These are phyloP conservation scores for Hippoglossus hippoglossus DNA, from an alignment of 2,797 vertebrate genomes.

Conservation along the genomic window DNA sequence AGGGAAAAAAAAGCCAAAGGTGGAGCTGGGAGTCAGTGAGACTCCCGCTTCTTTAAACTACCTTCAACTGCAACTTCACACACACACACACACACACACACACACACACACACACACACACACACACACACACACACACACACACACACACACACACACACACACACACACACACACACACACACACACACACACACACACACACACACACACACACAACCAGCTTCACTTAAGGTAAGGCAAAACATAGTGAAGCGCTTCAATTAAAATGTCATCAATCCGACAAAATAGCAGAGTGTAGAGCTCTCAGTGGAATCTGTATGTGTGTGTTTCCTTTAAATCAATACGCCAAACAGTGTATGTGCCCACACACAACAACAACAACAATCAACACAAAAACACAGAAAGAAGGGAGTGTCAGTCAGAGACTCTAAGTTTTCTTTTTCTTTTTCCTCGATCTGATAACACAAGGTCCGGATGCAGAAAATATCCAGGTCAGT, in stretches of 20 bases:
- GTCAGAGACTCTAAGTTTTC: background rate
- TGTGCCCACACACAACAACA: background rate
- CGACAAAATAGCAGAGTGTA: background rate
- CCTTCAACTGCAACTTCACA: background rate
- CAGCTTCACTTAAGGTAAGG: background rate
- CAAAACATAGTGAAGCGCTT: background rate
- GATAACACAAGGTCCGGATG: conserved; percentile 27
- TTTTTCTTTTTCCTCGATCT: background rate
- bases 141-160: background rate
- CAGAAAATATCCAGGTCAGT: conserved; percentile 26
- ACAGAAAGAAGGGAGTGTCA: background rate
- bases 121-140: background rate
- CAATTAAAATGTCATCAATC: conserved; percentile 11
- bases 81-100: conserved; percentile 7
- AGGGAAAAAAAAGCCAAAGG: conserved; percentile 67
- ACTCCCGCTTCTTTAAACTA: conserved; percentile 11
- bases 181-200: background rate
- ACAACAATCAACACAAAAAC: background rate
- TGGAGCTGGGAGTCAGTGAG: conserved; percentile 51
- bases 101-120: background rate
- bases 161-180: background rate
- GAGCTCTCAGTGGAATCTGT: background rate
- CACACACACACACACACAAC: no score
- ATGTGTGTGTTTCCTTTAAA: background rate
- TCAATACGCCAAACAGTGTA: background rate